Conservation (phyloP, 2,113 vertebrate species). For the Mus pahari region DNA sequence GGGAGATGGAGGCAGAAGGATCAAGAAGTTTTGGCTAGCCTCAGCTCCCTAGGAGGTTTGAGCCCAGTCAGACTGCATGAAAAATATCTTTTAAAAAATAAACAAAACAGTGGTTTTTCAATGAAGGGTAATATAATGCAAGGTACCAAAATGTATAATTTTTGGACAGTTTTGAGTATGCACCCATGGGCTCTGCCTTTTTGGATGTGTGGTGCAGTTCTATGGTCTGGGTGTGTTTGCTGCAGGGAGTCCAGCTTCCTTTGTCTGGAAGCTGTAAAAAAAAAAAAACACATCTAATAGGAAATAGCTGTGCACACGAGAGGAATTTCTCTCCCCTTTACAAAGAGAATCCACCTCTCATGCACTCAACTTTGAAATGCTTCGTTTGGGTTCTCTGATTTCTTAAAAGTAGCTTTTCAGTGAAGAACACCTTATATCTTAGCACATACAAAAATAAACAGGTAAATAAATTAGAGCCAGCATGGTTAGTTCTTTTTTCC, state of each 20-base stretch:
- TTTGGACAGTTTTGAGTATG: background rate
- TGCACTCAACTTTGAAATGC: background rate
- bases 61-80: background rate
- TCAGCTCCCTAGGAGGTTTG: background rate
- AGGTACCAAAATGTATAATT: background rate
- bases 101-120: background rate
- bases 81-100: background rate
- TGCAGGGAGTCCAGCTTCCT: background rate
- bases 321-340: background rate
- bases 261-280: conserved; percentile 11
- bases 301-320: conserved; percentile 4
- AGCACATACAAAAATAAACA: background rate
- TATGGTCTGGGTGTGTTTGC: background rate
- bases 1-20: background rate
- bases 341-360: background rate
- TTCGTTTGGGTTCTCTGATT: conserved; percentile 17
- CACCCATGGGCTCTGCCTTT: background rate
- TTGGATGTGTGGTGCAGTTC: background rate
- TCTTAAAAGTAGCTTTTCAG: conserved; percentile 40
- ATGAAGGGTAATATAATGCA: background rate
- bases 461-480: conserved; percentile 58
- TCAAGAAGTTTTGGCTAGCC: background rate
- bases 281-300: background rate
- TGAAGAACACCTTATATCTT: background rate
- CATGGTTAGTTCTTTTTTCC: conserved; percentile 46